Evolutionary conservation across 2,797 vertebrate genomes (phyloP).

Genomic region (Urocyon cinereoargenteus): DNA sequence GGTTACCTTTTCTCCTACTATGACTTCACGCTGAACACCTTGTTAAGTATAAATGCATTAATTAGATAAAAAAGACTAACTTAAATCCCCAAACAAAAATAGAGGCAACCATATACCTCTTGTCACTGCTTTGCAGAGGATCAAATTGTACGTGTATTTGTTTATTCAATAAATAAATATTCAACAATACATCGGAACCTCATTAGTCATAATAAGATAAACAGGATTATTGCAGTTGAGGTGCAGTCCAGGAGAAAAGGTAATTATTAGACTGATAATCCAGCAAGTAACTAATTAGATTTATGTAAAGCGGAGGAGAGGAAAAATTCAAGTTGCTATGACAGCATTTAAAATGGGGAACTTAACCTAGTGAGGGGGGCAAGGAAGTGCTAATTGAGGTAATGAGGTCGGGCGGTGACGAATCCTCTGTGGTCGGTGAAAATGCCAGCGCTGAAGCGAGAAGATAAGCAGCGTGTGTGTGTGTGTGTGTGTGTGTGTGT

Average conservation of each 20-base stretch:
- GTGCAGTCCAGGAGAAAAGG: neutral
- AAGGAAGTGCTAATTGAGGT: constrained; percentile 49
- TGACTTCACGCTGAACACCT: neutral
- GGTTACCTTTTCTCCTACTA: neutral
- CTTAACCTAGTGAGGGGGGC: neutral
- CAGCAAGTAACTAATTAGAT: constrained; percentile 19
- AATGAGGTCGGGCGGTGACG: constrained; percentile 7
- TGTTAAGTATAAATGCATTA: neutral
- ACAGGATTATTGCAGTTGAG: neutral
- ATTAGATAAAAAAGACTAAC: neutral
- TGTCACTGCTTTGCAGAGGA: neutral
- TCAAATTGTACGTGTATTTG: constrained; percentile 33
- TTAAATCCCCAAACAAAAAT: neutral
- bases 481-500: neutral
- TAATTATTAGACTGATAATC: constrained; percentile 43
- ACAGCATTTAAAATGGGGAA: constrained; percentile 62
- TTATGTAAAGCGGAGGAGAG: constrained; percentile 36
- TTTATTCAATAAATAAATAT: constrained; percentile 60
- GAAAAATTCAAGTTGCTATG: constrained; percentile 53
- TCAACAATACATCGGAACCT: constrained; percentile 14
- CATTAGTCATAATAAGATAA: constrained; percentile 47
- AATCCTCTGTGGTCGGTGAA: constrained; percentile 5
- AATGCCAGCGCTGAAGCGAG: neutral
- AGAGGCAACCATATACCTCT: neutral
- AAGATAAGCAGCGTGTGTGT: neutral